Base-by-base conservation (phyloP, 2,888 invertebrate species). In the Trisateles emortualis region DNA sequence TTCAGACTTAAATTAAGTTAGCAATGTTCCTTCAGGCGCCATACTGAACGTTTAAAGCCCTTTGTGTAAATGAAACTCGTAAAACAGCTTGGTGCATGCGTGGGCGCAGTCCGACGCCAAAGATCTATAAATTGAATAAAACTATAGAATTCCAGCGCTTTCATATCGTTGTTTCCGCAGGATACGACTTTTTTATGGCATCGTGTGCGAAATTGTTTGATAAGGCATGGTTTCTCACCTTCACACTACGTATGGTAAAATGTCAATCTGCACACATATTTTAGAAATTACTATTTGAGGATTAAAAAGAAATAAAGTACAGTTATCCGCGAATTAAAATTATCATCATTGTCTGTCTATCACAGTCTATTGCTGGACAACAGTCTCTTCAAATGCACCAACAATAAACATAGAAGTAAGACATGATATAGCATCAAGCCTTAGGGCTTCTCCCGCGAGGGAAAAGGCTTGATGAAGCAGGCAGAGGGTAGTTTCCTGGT, bases 101-200 rank as follows among this genome's bases (percentile, higher is more conserved):
- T 71, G 47, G 70, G 70, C 69, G 72, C 72, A 65, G 48, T 33
- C 44, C 38, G 9, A 3, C 16, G 17, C 16, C 29, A 17, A 45
- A 61, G 63, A 53, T 63, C 69, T 57, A 62, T 59, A 68, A 68
- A 68, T 71, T 54, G 48, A 51, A 51, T 50, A 40, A 32, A 24
- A 29, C 19, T 45, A 22, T 38, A 53, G 39, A 50, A 53, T 64
- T 58, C 62, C 59, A 49, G 54, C 44, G 67, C 55, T 72, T 63
- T 60, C 55, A 49, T 55, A 59, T 56, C 57, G 50, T 46, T 59
- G 67, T 78, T 79, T 83, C 82, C 84, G 76, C 76, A 78, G 80
- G 79, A 79, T 76, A 82, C 64, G 72, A 68, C 72, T 60, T 72
- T 82, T 81, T 80, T 76, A 81, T 69, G 63, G 64, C 57, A 48